A percentile compares a stretch with the other conserved stretches of the same genome.
These are phyloP conservation scores for Larimichthys crocea DNA, from an alignment of 2,113 vertebrate genomes.

Conservation along the genomic window DNA sequence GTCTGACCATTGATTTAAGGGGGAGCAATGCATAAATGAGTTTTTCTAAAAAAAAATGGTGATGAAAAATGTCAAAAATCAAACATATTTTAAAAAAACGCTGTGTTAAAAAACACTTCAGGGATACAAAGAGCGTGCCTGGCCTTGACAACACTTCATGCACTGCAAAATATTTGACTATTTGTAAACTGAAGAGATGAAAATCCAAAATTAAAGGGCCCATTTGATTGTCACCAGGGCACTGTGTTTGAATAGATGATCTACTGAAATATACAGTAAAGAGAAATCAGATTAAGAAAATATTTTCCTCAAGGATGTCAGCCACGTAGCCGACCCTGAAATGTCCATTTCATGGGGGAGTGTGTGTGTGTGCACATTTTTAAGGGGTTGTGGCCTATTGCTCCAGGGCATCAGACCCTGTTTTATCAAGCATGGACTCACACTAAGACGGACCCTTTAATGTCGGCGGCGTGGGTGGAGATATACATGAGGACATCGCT, in stretches of 20 bases:
- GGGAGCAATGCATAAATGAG: conserved; percentile 33
- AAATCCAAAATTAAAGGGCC: conserved; percentile 1
- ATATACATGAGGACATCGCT: conserved; percentile 33
- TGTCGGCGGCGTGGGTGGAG: conserved; percentile 44
- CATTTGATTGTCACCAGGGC: background rate
- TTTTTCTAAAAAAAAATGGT: conserved; percentile 21
- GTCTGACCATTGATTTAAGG: conserved; percentile 48
- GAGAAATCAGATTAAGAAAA: conserved; percentile 15
- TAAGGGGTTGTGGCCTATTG: conserved; percentile 65
- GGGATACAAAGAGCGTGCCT: background rate
- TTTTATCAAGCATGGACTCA: conserved; percentile 55
- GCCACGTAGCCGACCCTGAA: conserved; percentile 62
- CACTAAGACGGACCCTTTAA: conserved; percentile 55
- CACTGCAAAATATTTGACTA: background rate
- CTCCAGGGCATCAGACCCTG: conserved; percentile 62
- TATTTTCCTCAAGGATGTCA: background rate
- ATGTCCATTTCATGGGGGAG: conserved; percentile 51
- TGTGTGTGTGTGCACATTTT: conserved; percentile 23
- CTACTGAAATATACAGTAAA: background rate
- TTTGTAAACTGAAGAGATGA: background rate
- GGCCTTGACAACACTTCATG: conserved; percentile 16
- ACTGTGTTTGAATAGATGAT: background rate
- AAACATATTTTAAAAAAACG: background rate
- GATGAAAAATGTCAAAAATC: conserved; percentile 41
- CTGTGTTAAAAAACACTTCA: background rate